Evolutionary conservation across 1,140 invertebrate genomes (phyloP).

Genomic region (Pseudomyrmex pallidus): DNA sequence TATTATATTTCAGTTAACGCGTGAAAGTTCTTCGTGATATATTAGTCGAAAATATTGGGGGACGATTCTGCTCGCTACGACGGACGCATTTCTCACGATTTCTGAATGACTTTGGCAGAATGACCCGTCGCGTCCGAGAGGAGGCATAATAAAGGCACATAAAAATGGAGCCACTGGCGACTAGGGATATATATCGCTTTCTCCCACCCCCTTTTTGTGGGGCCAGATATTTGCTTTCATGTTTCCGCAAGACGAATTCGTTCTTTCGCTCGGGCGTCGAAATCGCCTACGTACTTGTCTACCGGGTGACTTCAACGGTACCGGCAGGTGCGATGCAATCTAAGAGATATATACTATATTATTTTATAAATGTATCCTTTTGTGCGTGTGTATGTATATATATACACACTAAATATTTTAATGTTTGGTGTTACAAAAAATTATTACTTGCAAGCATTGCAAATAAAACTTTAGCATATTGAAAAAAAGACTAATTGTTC

Average conservation of each 20-base stretch:
- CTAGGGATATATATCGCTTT: background rate
- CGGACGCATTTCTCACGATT: constrained; percentile 63
- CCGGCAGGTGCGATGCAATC: constrained; percentile 34
- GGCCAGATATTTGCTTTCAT: constrained; percentile 50
- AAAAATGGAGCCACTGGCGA: constrained; percentile 42
- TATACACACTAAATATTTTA: too few species aligned
- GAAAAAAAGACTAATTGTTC: too few species aligned
- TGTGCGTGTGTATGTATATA: too few species aligned
- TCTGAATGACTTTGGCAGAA: constrained; percentile 60
- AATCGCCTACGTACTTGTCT: constrained; percentile 68
- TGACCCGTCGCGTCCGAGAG: background rate
- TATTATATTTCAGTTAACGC: background rate
- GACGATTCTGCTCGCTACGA: background rate
- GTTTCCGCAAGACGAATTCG: constrained; percentile 33
- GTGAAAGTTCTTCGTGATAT: background rate
- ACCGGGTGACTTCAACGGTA: constrained; percentile 72
- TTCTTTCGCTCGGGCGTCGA: constrained; percentile 71
- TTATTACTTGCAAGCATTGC: too few species aligned
- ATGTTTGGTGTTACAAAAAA: too few species aligned
- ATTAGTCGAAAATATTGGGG: constrained; percentile 17
- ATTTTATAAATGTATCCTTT: background rate
- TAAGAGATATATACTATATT: background rate
- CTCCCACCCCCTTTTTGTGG: background rate
- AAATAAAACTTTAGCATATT: too few species aligned
- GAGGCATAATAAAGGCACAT: constrained; percentile 30